These are phyloP conservation scores for Melipona bicolor DNA, from an alignment of 2,888 invertebrate genomes.

Conservation along the genomic window DNA sequence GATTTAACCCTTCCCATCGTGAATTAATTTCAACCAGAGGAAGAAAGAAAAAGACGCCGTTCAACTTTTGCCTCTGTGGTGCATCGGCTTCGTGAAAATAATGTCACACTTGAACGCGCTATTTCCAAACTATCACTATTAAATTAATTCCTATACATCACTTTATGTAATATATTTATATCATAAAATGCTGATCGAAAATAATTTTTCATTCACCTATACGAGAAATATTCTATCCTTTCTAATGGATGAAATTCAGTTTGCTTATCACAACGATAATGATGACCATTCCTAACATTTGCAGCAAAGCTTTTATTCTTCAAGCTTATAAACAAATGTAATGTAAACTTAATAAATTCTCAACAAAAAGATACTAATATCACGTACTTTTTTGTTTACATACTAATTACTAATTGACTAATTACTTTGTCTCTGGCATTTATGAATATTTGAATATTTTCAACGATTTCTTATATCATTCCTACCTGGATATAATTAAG, in stretches of 20 bases:
- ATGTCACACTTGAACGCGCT: conserved; percentile 14
- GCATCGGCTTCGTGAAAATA: conserved; percentile 1
- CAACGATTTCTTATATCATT: too few species aligned
- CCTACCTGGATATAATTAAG: too few species aligned
- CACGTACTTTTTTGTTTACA: neutral
- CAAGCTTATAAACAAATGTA: neutral
- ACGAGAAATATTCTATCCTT: neutral
- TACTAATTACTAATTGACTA: neutral
- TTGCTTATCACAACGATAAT: neutral
- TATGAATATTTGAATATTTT: too few species aligned
- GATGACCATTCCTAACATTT: neutral
- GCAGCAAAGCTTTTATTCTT: neutral
- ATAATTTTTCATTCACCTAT: neutral
- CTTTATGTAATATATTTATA: neutral
- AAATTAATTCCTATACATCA: neutral
- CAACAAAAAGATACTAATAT: neutral
- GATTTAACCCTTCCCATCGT: conserved; percentile 39
- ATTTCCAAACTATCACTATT: neutral
- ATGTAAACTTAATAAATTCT: neutral
- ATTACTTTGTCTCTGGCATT: neutral
- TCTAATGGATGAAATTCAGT: neutral
- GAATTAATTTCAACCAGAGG: conserved; percentile 22
- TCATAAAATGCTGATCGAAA: neutral
- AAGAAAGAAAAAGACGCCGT: neutral
- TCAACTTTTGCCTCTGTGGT: neutral